phyloP scores from a whole-genome alignment of 1,140 invertebrate genomes.

The Calephelis virginiensis region DNA sequence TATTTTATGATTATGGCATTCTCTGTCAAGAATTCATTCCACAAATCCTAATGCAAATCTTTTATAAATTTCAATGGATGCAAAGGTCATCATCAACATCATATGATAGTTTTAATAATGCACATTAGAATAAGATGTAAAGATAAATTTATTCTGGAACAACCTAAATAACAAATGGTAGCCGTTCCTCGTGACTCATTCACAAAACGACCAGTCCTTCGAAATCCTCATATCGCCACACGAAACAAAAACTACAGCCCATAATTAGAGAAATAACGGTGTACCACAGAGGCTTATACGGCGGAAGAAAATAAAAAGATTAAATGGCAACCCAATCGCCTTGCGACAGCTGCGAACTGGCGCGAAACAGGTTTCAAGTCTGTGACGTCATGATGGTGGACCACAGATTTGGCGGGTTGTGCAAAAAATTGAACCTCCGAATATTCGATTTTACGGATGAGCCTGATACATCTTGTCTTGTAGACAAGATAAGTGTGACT shows the following conservation, averaged over 20 bases:
- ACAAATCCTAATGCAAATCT: too few species aligned
- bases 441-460: constrained; percentile 58
- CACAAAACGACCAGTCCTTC: constrained; percentile 19
- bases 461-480: constrained; percentile 45
- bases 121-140: too few species aligned
- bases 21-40: too few species aligned
- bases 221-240: constrained; percentile 12
- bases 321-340: constrained; percentile 56
- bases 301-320: constrained; percentile 46
- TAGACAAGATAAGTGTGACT: neutral
- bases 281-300: constrained; percentile 60
- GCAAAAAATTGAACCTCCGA: constrained; percentile 54
- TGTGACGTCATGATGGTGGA: constrained; percentile 70
- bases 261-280: constrained; percentile 67
- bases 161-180: too few species aligned
- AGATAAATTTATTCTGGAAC: too few species aligned
- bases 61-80: too few species aligned
- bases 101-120: too few species aligned
- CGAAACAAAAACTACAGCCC: constrained; percentile 35
- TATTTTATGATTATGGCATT: too few species aligned
- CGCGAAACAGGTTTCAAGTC: constrained; percentile 69
- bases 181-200: neutral
- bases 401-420: constrained; percentile 50
- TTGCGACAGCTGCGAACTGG: constrained; percentile 73
- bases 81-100: too few species aligned